These are phyloP conservation scores for Zaprionus camerounensis DNA, from an alignment of 1,140 invertebrate genomes.

Conservation along the genomic window DNA sequence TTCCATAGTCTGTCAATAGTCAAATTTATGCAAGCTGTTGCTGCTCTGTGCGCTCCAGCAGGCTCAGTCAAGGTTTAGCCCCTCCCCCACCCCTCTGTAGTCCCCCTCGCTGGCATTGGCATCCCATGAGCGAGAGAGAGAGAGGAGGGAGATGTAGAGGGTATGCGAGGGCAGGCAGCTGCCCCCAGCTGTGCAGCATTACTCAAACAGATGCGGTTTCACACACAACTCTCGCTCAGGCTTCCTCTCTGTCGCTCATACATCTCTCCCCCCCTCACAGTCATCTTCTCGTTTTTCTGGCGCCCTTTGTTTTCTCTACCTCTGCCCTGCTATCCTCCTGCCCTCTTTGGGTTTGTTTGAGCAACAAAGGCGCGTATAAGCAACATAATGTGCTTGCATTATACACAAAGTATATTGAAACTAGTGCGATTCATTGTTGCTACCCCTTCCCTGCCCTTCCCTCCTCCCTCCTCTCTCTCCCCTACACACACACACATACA, in stretches of 20 bases:
- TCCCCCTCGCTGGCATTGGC: neutral
- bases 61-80: conserved; percentile 15
- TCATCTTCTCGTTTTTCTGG: conserved; percentile 24
- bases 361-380: conserved; percentile 59
- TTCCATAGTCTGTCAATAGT: conserved; percentile 74
- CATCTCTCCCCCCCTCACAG: no score
- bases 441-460: neutral
- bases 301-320: conserved; percentile 1
- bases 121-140: neutral
- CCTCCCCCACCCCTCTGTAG: neutral
- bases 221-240: conserved; percentile 34
- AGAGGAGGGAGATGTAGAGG: neutral
- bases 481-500: neutral
- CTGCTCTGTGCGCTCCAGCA: conserved; percentile 31
- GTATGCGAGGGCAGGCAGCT: neutral
- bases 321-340: neutral
- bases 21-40: conserved; percentile 78
- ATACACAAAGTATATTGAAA: conserved; percentile 33
- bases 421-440: conserved; percentile 41
- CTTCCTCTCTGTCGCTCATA: neutral
- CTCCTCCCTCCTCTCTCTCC: neutral
- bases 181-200: conserved; percentile 26
- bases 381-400: conserved; percentile 73
- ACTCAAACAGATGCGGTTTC: conserved; percentile 57
- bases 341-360: conserved; percentile 55